phyloP scores from a whole-genome alignment of 2,888 invertebrate genomes.

The Hemistola chrysoprasaria region DNA sequence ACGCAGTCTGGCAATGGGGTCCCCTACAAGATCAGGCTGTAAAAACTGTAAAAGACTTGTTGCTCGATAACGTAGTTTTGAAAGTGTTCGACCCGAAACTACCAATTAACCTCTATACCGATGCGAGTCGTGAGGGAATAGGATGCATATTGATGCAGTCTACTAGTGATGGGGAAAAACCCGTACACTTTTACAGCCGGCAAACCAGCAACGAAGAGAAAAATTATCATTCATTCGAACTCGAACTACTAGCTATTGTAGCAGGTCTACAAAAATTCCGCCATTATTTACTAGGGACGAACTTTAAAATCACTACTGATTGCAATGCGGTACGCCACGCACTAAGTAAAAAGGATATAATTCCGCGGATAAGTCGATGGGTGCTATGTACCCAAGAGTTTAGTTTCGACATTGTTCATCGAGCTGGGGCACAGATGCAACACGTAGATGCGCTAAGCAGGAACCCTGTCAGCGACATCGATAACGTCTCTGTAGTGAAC shows the following conservation, averaged over 20 bases:
- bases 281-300: too few species aligned
- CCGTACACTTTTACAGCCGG: too few species aligned
- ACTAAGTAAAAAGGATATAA: slow-evolving; percentile 34
- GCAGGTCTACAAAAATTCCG: too few species aligned
- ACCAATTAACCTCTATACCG: too few species aligned
- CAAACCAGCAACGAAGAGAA: slow-evolving; percentile 14
- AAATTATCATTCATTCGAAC: slow-evolving; percentile 15
- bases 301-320: too few species aligned
- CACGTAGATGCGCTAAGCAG: slow-evolving; percentile 27
- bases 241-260: slow-evolving; percentile 16
- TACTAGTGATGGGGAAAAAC: slow-evolving; percentile 9
- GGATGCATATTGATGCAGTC: slow-evolving; percentile 2
- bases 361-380: slow-evolving; percentile 33
- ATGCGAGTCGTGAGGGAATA: slow-evolving; percentile 4
- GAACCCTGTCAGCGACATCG: slow-evolving; percentile 1
- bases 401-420: slow-evolving; percentile 23
- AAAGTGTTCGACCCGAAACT: too few species aligned
- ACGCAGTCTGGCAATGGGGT: slow-evolving; percentile 17
- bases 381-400: slow-evolving; percentile 30
- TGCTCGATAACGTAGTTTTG: too few species aligned
- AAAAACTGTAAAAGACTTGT: slow-evolving; percentile 9
- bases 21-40: slow-evolving; percentile 15
- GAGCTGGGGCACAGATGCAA: slow-evolving; percentile 25
- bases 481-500: too few species aligned
- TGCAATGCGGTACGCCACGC: too few species aligned